Conservation (phyloP, 1,140 invertebrate species). For the Aphaenogaster floridana region DNA sequence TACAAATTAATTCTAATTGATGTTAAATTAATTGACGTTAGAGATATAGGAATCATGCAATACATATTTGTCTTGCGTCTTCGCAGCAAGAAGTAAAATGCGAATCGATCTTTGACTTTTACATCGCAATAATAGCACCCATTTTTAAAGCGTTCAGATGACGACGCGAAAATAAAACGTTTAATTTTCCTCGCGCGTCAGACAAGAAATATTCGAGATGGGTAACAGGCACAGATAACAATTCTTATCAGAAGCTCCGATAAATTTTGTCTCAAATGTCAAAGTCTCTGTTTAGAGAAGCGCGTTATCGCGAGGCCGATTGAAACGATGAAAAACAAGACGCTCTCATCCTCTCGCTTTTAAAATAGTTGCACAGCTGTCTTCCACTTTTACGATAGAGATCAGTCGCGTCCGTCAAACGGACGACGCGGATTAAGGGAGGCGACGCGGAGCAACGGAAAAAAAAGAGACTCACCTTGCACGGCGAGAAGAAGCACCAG, state of each 20-base stretch:
- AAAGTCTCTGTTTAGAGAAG: conserved; percentile 23
- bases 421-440: background rate
- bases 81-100: background rate
- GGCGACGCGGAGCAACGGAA: background rate
- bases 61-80: background rate
- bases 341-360: background rate
- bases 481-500: conserved; percentile 66
- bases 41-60: background rate
- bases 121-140: background rate
- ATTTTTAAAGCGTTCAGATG: background rate
- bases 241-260: conserved; percentile 12
- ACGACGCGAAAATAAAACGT: background rate
- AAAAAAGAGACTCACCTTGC: conserved; percentile 55
- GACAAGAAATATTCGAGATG: background rate
- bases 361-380: background rate
- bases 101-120: background rate
- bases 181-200: background rate
- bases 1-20: background rate
- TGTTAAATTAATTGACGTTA: background rate
- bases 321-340: background rate
- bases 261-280: background rate
- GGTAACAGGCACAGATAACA: background rate
- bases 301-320: background rate
- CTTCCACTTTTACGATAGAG: too few species aligned
- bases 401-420: background rate